Base-by-base conservation (phyloP, 1,140 invertebrate species). In the Latrodectus geometricus region DNA sequence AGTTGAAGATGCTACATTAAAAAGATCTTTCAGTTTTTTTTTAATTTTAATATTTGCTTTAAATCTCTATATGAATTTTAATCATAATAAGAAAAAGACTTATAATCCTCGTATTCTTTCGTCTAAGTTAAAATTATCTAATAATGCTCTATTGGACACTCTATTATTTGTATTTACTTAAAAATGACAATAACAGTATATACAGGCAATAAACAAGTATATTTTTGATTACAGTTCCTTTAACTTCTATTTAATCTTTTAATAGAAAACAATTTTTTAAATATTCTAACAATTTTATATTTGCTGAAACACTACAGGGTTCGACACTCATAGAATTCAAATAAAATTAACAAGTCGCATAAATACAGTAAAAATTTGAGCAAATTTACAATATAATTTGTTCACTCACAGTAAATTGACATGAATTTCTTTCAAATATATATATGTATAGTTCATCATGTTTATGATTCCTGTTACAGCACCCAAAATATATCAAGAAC, bases 401-500 rank as follows among this genome's bases (percentile, higher is more conserved):
- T 35, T 35, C 35, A 35, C 35, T 35, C 35, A 5, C 35, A 35
- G 35, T 35, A 35, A 35, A 35, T 1, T 35, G 35, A 3, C 54
- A 17, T 61, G 17, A 61, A 61, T 61, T 61, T 61, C 17, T 17
- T 61, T 61, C 17, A 14, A 17, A 11, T 61, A 14, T 61, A 56
- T 56, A 61, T 56, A 21, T 8, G 50, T 23, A 21, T 65, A 9
- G 23, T 15, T 66, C 23, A 65, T 78, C 49, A 23, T 66, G 49
- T 50, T 66, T 15, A 14, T 23, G 21, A 61, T 20, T 84, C 65
- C 61, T 84, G 82, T 84, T 84, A 84, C 82, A 84, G 82, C 82
- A 84, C 72, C 82, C 61, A 72, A 81, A 76, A 81, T 69, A 48
- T 50, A 65, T 50, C 48, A 61, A 54, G 72, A 84, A 84, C 73